A percentile compares a stretch with the other conserved stretches of the same genome.
phyloP scores from a whole-genome alignment of 1,140 invertebrate species.

The Meloidogyne chitwoodi region DNA sequence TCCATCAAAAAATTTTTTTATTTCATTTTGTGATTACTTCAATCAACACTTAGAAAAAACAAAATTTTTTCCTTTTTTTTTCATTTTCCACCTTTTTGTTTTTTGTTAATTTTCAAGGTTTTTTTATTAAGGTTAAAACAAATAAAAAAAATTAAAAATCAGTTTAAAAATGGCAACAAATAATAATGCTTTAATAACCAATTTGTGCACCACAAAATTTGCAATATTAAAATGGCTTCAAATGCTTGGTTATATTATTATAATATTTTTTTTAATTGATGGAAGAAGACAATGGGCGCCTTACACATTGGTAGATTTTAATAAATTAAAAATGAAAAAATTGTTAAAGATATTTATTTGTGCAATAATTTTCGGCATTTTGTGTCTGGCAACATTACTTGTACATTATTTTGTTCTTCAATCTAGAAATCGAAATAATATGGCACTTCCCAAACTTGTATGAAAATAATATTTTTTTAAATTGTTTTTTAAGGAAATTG shows the following conservation, averaged over 20 bases:
- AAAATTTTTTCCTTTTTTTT: not conserved
- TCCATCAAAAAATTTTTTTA: not conserved
- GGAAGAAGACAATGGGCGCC: constrained; percentile 36
- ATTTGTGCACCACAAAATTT: constrained; percentile 30
- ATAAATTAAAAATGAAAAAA: no score
- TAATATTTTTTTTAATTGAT: constrained; percentile 43
- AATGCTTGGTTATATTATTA: constrained; percentile 36
- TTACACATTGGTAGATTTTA: constrained; percentile 30
- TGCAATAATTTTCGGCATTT: constrained; percentile 32
- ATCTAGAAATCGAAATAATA: not conserved
- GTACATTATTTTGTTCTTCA: constrained; percentile 36
- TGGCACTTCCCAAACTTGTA: not conserved
- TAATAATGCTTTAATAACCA: constrained; percentile 1
- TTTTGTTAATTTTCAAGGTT: no score
- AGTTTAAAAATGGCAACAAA: not conserved
- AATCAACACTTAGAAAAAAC: not conserved
- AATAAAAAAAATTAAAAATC: no score
- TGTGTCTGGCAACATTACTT: constrained; percentile 39
- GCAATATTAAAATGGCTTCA: constrained; percentile 38
- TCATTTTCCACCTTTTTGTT: no score
- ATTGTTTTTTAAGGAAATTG: constrained; percentile 12
- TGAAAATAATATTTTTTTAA: not conserved
- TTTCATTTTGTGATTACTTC: not conserved
- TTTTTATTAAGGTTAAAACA: no score
- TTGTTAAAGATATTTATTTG: constrained; percentile 36